Percentiles rank a stretch among this genome's conserved stretches.
phyloP scores from a whole-genome alignment of 2,888 invertebrate species.

The Microctonus hyperodae region DNA sequence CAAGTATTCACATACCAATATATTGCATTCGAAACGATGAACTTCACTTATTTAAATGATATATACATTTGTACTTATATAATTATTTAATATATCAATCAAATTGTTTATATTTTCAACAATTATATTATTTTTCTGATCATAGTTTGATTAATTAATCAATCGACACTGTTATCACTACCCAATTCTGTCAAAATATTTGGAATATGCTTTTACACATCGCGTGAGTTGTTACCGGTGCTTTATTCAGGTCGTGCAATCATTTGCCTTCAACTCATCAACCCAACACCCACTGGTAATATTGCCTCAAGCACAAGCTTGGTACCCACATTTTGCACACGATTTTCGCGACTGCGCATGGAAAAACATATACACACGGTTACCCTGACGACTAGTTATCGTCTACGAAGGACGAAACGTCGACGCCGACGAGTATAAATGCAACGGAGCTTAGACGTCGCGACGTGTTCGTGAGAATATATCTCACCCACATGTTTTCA shows the following conservation, averaged over 20 bases:
- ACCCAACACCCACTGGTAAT: slow-evolving; percentile 1
- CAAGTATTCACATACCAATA: slow-evolving; percentile 29
- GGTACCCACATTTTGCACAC: not conserved
- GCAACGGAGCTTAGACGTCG: slow-evolving; percentile 13
- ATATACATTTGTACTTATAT: no score
- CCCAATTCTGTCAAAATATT: slow-evolving; percentile 8
- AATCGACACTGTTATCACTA: not conserved
- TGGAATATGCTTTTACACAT: not conserved
- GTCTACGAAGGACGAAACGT: slow-evolving; percentile 1
- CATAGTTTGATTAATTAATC: not conserved
- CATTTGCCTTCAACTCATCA: slow-evolving; percentile 11
- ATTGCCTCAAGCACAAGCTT: slow-evolving; percentile 23
- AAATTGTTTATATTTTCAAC: no score
- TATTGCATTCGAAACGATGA: slow-evolving; percentile 32
- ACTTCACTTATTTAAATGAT: no score
- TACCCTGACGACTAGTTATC: slow-evolving; percentile 19
- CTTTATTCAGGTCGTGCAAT: slow-evolving; percentile 11
- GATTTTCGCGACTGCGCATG: slow-evolving; percentile 23
- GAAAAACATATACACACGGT: slow-evolving; percentile 16
- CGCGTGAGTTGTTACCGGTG: slow-evolving; percentile 28
- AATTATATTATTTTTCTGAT: not conserved
- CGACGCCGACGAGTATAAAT: slow-evolving; percentile 18
- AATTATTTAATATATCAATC: no score
- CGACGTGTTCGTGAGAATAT: slow-evolving; percentile 15
- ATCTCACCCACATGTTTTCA: slow-evolving; percentile 2